Evolutionary conservation across 1,140 invertebrate genomes (phyloP).

Genomic region (Harpegnathos saltator): DNA sequence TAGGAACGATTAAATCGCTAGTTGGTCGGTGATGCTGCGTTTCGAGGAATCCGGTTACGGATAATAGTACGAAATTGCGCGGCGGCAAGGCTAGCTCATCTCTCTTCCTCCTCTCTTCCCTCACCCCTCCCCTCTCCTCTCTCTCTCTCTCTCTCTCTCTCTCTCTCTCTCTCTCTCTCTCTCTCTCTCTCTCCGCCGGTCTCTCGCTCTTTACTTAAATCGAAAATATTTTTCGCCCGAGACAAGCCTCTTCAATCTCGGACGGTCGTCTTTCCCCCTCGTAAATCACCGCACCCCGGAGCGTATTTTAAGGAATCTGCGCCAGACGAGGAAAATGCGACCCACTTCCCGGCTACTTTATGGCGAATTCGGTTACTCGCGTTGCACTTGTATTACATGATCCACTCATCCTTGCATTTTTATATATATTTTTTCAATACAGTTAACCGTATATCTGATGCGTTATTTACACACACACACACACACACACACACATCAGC

Average conservation of each 20-base stretch:
- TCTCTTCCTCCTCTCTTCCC: not conserved
- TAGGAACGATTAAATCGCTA: conserved; percentile 59
- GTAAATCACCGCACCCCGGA: conserved; percentile 11
- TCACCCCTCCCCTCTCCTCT: too few species aligned
- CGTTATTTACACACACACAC: too few species aligned
- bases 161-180: not conserved
- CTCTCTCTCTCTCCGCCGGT: not conserved
- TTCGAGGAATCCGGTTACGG: conserved; percentile 25
- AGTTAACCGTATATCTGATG: too few species aligned
- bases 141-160: not conserved
- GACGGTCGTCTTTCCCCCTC: conserved; percentile 16
- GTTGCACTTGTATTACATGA: not conserved
- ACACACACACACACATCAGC: too few species aligned
- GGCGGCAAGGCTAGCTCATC: not conserved
- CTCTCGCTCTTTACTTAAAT: conserved; percentile 18
- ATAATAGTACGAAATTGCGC: conserved; percentile 53
- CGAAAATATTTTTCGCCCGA: conserved; percentile 46
- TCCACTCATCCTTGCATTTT: too few species aligned
- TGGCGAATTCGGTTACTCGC: not conserved
- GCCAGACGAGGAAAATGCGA: not conserved
- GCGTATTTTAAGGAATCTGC: conserved; percentile 8
- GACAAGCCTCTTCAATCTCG: conserved; percentile 46
- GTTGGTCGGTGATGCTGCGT: conserved; percentile 25
- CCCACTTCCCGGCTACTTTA: not conserved
- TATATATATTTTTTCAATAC: too few species aligned